Evolutionary conservation across 92 coral and sea anemone species (phyloP), one percentile per base, ranked within the genome.

Genomic region (Porites divaricata): DNA sequence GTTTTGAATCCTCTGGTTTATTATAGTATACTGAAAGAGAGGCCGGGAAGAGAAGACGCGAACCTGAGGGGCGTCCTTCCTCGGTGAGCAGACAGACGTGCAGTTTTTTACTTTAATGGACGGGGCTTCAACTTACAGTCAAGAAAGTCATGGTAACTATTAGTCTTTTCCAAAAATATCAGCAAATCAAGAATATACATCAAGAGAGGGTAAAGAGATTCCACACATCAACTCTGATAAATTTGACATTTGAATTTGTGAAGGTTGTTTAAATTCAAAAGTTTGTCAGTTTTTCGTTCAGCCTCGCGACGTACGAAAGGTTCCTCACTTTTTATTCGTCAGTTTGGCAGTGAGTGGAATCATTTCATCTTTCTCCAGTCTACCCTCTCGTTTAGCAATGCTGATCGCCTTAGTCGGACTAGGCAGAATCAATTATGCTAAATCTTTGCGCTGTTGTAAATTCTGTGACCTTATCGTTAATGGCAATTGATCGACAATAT

Each of bases 401-500:
- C 45, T 35, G n/a, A 24, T 53, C 62, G 17, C 15, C 62, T 57
- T 17, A 13, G 17, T 17, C 19, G 6, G 15, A 57, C 62, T 57
- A 57, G 15, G 62, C 62, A 12, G 62, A 57, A 57, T 57, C 0
- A 3, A 57, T 64, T n/a, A 26, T 26, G 20, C 23, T n/a, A 20
- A n/a, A 6, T 21, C 1, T 20, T n/a, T 64, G 68, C 23, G 68
- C 13, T 22, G 23, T 17, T n/a, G 24, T 64, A 10, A 75, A 75
- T 20, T 64, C 79, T 15, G 24, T 57, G 51, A 54, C 65, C 10
- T 54, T 75, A 20, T 54, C 51, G 67, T 14, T 75, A 10, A 75
- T 75, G 79, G 79, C 79, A n/a, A 24, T 56, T n/a, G 52, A 26
- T 75, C 79, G 67, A 57, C 79, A 75, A 26, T 67, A 75, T 23